These are phyloP conservation scores for Drosophila kurseongensis DNA, from an alignment of 1,140 invertebrate genomes.

Conservation along the genomic window DNA sequence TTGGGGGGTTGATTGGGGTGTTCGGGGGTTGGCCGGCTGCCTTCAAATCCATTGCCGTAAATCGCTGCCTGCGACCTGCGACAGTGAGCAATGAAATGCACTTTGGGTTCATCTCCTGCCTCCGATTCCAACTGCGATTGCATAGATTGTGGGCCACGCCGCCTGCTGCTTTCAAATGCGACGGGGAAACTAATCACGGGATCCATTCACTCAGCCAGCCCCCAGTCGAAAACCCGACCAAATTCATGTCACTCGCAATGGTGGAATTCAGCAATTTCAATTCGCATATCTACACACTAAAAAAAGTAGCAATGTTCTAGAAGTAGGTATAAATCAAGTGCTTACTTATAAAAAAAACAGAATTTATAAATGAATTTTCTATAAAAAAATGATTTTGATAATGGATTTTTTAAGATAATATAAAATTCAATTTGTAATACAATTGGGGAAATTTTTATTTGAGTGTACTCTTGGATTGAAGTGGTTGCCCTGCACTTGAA, in stretches of 20 bases:
- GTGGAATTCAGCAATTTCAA: conserved; percentile 47
- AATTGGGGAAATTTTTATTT: neutral
- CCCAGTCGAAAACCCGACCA: conserved; percentile 31
- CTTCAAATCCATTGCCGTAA: conserved; percentile 40
- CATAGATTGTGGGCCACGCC: conserved; percentile 29
- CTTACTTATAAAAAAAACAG: no score
- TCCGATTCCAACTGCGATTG: conserved; percentile 21
- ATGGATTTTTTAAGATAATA: no score
- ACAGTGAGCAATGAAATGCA: conserved; percentile 81
- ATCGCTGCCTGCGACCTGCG: conserved; percentile 51
- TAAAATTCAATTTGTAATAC: no score
- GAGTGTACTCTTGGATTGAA: neutral
- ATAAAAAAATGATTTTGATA: no score
- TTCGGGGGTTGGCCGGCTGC: conserved; percentile 1
- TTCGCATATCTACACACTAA: conserved; percentile 52
- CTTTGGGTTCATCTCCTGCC: conserved; percentile 68
- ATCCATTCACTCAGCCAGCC: conserved; percentile 38
- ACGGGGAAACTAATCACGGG: conserved; percentile 69
- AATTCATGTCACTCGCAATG: conserved; percentile 57
- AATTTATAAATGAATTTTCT: no score
- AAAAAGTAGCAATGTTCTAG: neutral
- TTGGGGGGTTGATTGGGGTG: conserved; percentile 19
- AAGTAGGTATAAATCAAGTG: neutral
- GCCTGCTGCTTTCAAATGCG: conserved; percentile 8
- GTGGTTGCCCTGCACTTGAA: conserved; percentile 55